Evolutionary conservation across 2,888 invertebrate species (phyloP).

Genomic region (Selenia dentaria): DNA sequence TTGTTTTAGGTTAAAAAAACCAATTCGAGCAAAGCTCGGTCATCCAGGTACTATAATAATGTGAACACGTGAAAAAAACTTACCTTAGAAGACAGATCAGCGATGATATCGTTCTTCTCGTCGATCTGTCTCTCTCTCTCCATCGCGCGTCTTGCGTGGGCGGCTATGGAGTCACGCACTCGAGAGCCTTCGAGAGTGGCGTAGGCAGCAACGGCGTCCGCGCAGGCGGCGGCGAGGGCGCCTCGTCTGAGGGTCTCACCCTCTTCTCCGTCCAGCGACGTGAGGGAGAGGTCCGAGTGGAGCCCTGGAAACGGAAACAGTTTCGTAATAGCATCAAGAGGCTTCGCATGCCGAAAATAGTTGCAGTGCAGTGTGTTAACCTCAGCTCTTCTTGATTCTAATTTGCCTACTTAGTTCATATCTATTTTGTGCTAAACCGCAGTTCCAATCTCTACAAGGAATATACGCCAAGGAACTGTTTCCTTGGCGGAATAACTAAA

Average conservation of each 20-base stretch:
- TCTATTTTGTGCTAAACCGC: too few species aligned
- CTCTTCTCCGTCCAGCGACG: slow-evolving; percentile 84
- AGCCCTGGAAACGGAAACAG: slow-evolving; percentile 71
- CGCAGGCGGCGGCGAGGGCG: slow-evolving; percentile 88
- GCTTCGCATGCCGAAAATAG: too few species aligned
- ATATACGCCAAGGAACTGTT: too few species aligned
- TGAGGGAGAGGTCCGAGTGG: slow-evolving; percentile 88
- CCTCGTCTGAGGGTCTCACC: slow-evolving; percentile 85
- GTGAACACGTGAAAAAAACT: slow-evolving; percentile 32
- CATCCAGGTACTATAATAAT: too few species aligned
- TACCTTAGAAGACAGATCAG: slow-evolving; percentile 92
- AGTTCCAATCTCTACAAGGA: too few species aligned
- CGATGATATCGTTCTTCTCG: slow-evolving; percentile 90
- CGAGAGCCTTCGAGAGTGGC: slow-evolving; percentile 90
- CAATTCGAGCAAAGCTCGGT: too few species aligned
- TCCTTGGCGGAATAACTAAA: too few species aligned
- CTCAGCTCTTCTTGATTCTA: too few species aligned
- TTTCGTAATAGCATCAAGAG: too few species aligned
- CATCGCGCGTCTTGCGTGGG: slow-evolving; percentile 89
- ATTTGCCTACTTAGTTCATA: too few species aligned
- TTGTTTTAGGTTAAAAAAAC: too few species aligned
- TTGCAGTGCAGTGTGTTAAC: too few species aligned
- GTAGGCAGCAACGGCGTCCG: slow-evolving; percentile 89
- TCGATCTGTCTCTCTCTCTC: slow-evolving; percentile 93
- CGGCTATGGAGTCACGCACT: slow-evolving; percentile 90